Percentiles rank a stretch among this genome's conserved stretches.
Conservation (phyloP, 2,888 invertebrate species). For the Apodemia zela region DNA sequence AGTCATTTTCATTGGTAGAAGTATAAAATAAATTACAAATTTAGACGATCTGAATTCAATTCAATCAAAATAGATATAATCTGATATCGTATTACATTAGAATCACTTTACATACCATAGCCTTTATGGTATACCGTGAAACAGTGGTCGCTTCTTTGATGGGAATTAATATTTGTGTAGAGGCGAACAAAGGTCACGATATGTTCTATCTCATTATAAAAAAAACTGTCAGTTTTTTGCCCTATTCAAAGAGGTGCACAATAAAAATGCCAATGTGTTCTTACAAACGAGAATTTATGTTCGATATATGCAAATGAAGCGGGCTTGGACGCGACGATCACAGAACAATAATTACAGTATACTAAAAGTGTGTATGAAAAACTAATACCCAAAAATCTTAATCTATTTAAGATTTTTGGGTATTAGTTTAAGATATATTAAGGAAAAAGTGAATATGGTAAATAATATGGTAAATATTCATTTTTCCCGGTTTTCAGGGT, state of each 20-base stretch:
- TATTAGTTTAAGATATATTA: no score
- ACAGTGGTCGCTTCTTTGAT: slow-evolving; percentile 11
- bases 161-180: slow-evolving; percentile 73
- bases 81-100: slow-evolving; percentile 5
- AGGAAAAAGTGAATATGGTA: no score
- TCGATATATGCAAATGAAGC: slow-evolving; percentile 70
- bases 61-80: slow-evolving; percentile 5
- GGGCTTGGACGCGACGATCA: slow-evolving; percentile 44
- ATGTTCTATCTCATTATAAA: slow-evolving; percentile 56
- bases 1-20: background rate
- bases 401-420: no score
- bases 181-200: slow-evolving; percentile 56
- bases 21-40: background rate
- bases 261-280: slow-evolving; percentile 77
- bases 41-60: slow-evolving; percentile 5
- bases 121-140: slow-evolving; percentile 7
- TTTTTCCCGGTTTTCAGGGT: no score
- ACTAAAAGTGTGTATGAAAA: background rate
- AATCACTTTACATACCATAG: slow-evolving; percentile 4
- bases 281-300: slow-evolving; percentile 80
- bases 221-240: slow-evolving; percentile 63
- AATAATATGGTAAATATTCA: no score
- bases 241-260: slow-evolving; percentile 62
- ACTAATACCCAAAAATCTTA: background rate
- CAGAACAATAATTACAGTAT: slow-evolving; percentile 24